These are phyloP conservation scores for Heliangelus exortis DNA, from an alignment of 2,797 vertebrate genomes.

Conservation along the genomic window DNA sequence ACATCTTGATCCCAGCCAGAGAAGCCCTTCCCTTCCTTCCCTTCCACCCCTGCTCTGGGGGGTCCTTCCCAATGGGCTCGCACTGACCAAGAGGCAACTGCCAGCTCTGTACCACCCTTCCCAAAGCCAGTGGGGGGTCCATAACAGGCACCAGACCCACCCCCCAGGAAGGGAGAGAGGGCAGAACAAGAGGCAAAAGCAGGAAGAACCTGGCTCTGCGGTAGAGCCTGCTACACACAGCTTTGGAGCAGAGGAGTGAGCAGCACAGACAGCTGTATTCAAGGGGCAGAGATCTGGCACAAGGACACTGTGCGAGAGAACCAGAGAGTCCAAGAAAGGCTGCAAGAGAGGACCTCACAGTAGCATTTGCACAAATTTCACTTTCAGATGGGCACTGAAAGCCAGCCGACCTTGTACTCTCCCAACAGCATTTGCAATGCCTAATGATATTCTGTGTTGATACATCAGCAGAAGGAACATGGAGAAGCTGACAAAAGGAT, in stretches of 20 bases:
- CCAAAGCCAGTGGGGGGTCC: not conserved
- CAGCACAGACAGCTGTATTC: not conserved
- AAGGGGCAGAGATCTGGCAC: not conserved
- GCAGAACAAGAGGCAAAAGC: not conserved
- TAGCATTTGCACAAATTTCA: not conserved
- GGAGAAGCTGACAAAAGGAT: not conserved
- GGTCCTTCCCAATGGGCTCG: accelerated
- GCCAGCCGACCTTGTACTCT: not conserved
- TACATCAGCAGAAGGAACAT: accelerated
- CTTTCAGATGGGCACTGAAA: not conserved
- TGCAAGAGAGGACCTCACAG: not conserved
- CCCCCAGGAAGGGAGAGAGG: not conserved
- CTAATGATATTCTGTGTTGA: accelerated
- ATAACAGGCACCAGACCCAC: not conserved
- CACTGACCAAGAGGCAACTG: not conserved
- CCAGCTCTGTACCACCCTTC: not conserved
- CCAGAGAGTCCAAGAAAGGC: not conserved
- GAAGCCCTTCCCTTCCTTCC: not conserved
- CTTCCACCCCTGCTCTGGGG: not conserved
- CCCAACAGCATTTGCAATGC: not conserved
- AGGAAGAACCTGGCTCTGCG: not conserved
- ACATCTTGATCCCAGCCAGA: not conserved
- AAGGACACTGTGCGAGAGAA: not conserved
- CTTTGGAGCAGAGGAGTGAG: not conserved
- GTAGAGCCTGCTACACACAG: accelerated